Base-by-base conservation (phyloP, 2,888 invertebrate species). In the Cryptocephalus primarius region DNA sequence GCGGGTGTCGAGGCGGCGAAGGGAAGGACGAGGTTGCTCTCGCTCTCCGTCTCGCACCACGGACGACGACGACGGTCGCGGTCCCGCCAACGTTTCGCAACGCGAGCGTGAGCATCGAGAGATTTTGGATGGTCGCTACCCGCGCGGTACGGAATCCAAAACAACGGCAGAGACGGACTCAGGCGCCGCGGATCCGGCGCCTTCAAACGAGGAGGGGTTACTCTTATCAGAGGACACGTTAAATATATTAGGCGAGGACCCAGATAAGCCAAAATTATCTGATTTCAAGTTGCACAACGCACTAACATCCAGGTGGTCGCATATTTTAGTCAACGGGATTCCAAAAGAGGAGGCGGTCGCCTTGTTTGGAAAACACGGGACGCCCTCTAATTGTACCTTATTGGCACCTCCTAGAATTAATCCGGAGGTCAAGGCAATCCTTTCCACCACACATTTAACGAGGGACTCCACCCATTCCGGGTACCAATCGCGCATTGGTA, bases 401-500 rank as follows among this genome's bases (percentile, higher is more conserved):
- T 13, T 45, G 11, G 8, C 38, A 11, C 40, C 39, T n/a, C 45
- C 39, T 8, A 39, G 22, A 9, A 39, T 45, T 12, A 45, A 45
- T 32, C 45, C 39, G 33, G 45, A 32, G 33, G 14, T 45, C 12
- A 22, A 10, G 14, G n/a, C 22, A 8, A 13, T 39, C 8, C 11
- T 45, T 14, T 32, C 40, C n/a, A 32, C 10, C 3, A 33, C 39
- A 4, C 33, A 44, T 22, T 8, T 45, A 12, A 48, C 44, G 6
- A 14, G 47, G 11, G 49, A 51, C 43, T 9, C 13, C 13, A 33
- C 43, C 1, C 45, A 47, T 9, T 6, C 36, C 9, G 42, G 39
- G 11, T 45, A 39, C 33, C 51, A 51, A 31, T 32, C n/a, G 1
- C 39, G 42, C 12, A 39, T 51, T n/a, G 43, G 47, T 8, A 39